Evolutionary conservation across 2,888 invertebrate species (phyloP).

Genomic region (Andrena dorsata): DNA sequence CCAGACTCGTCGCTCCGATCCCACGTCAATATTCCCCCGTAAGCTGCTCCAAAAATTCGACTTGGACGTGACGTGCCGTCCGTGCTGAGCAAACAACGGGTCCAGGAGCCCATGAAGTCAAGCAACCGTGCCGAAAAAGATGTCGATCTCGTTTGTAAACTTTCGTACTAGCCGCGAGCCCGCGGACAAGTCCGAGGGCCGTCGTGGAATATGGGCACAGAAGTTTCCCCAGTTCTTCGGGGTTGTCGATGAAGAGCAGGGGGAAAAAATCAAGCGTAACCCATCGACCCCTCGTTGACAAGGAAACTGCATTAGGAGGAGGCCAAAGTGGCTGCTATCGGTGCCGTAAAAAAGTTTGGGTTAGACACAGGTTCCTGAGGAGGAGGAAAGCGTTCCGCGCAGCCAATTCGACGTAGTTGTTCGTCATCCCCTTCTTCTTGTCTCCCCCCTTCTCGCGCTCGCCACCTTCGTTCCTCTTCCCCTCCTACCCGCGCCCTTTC

Average conservation of each 20-base stretch:
- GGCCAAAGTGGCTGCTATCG: conserved; percentile 58
- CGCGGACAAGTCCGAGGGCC: conserved; percentile 37
- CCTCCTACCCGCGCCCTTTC: neutral
- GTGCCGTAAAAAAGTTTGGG: conserved; percentile 69
- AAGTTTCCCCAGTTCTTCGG: conserved; percentile 36
- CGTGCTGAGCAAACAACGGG: conserved; percentile 30
- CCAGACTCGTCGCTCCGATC: too few species aligned
- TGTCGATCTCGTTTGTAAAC: conserved; percentile 43
- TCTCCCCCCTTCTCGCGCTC: neutral
- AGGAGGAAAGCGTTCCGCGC: conserved; percentile 16
- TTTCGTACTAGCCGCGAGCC: conserved; percentile 19
- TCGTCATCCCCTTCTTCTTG: conserved; percentile 26
- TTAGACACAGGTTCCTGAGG: conserved; percentile 60
- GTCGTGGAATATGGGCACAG: conserved; percentile 29
- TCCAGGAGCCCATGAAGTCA: conserved; percentile 32
- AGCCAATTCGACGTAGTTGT: conserved; percentile 46
- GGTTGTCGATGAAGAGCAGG: conserved; percentile 15
- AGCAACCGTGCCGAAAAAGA: conserved; percentile 20
- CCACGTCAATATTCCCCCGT: too few species aligned
- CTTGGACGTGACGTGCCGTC: neutral
- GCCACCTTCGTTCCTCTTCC: neutral
- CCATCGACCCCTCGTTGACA: conserved; percentile 67
- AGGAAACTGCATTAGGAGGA: conserved; percentile 79
- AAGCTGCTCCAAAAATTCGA: neutral
- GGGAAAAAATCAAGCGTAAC: conserved; percentile 49